Conservation (phyloP, 2,113 vertebrate genomes). For the Pygoscelis adeliae region DNA sequence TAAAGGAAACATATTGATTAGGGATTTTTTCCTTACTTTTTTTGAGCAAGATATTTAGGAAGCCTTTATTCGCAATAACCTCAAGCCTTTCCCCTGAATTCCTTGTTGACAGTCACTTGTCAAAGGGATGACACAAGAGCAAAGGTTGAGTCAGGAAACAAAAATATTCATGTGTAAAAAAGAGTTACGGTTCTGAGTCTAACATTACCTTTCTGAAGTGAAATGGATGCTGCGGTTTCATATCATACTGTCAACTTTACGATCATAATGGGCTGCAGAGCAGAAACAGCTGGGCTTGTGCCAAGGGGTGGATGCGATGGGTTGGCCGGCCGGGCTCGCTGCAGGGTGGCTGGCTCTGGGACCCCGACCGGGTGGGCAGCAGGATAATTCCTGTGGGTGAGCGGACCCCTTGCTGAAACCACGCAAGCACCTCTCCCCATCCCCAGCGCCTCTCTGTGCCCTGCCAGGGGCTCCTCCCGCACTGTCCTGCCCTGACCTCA, state of each 20-base stretch:
- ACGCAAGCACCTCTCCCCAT: neutral
- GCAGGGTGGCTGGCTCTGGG: neutral
- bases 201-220: neutral
- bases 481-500: neutral
- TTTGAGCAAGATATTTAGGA: neutral
- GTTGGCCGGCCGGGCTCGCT: accelerated
- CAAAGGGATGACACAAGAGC: neutral
- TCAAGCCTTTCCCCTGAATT: neutral
- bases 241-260: neutral
- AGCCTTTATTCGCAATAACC: neutral
- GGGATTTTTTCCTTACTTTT: neutral
- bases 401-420: neutral
- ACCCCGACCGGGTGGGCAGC: neutral
- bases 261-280: neutral
- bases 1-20: neutral
- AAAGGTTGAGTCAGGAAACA: neutral
- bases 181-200: neutral
- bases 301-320: accelerated
- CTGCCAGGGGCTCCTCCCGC: neutral
- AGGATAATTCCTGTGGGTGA: neutral
- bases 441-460: accelerated
- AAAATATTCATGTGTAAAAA: neutral
- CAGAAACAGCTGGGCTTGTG: neutral
- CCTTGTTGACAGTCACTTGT: neutral
- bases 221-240: neutral